Base-by-base conservation (phyloP, 2,113 vertebrate genomes). In the Cephalopterus ornatus region DNA sequence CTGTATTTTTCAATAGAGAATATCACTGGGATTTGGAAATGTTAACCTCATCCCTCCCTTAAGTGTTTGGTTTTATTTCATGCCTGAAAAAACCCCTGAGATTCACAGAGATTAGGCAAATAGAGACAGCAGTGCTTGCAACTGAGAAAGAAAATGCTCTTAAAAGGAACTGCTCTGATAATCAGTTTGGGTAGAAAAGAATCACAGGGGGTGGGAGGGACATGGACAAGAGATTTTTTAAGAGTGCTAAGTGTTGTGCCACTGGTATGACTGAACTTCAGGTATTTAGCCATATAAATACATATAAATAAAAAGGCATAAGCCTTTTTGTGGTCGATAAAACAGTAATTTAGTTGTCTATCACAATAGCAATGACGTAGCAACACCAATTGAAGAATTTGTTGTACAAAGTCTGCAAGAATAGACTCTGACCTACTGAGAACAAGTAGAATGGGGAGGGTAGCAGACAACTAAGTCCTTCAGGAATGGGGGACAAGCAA, bases 1-100 rank as follows among this genome's bases (percentile, higher is more conserved):
- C 41, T 39, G 46, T 84, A 82, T 90, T 89, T 90, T 92, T 85
- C 81, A 93, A 58, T 28, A 62, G 72, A 89, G 70, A 91, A n/a
- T 90, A 93, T 79, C 75, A 70, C 66, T 85, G 66, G 81, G 85
- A 79, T 97, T 93, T 97, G 59, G 84, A 90, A 87, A 94, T 88
- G 52, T 79, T 93, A 88, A 91, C 72, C 47, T 93, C 65, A 56
- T 58, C 89, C 66, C 88, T 92, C 85, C 77, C 80, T 92, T 74
- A 81, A 65, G 70, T 68, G 44, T 75, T 92, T 73, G 68, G 39
- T 63, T 92, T 83, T 76, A n/a, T 79, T 95, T 95, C 84, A 88
- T 46, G 61, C 47, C 50, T 44, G 46, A 63, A 95, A 83, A 82
- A 73, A 47, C 0, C 6, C n/a, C 28, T n/a, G 75, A 95, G 81